These are phyloP conservation scores for Drosophila hawaiiensis DNA, from an alignment of 2,888 invertebrate genomes.

Conservation along the genomic window DNA sequence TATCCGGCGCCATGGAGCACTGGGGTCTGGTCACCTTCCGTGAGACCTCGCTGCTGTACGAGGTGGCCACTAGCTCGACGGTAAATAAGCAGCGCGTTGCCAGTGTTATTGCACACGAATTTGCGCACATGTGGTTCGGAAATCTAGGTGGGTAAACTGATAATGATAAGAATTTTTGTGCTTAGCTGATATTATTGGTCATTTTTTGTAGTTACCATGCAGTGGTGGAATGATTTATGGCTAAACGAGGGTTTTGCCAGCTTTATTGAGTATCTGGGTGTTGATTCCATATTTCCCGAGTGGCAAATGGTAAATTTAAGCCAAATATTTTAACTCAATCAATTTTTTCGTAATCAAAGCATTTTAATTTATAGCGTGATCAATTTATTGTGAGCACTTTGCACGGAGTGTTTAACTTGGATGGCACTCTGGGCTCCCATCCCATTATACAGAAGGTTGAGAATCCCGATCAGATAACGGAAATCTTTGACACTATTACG, in stretches of 20 bases:
- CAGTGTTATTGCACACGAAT: constrained; percentile 94
- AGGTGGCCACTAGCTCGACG: constrained; percentile 90
- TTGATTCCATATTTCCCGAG: constrained; percentile 89
- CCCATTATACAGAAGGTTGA: constrained; percentile 94
- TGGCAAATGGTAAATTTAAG: constrained; percentile 90
- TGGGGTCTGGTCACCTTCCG: constrained; percentile 97
- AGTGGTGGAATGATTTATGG: constrained; percentile 98
- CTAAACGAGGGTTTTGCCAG: constrained; percentile 97
- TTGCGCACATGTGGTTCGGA: constrained; percentile 98
- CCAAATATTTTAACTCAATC: too few species aligned
- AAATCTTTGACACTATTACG: constrained; percentile 96
- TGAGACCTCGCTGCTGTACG: constrained; percentile 93
- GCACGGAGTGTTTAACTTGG: constrained; percentile 90
- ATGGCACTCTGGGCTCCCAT: constrained; percentile 93
- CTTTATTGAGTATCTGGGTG: constrained; percentile 94
- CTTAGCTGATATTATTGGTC: constrained; percentile 4
- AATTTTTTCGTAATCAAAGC: neutral
- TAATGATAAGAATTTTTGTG: constrained; percentile 11
- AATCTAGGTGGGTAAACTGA: constrained; percentile 88
- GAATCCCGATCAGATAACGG: constrained; percentile 95
- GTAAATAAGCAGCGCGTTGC: constrained; percentile 91
- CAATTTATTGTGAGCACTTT: constrained; percentile 91
- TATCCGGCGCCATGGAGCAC: constrained; percentile 97
- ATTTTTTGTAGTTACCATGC: constrained; percentile 91
- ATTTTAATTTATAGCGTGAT: constrained; percentile 88